Evolutionary conservation across 2,113 vertebrate genomes (phyloP).

Genomic region (Leptocoma aspasia): DNA sequence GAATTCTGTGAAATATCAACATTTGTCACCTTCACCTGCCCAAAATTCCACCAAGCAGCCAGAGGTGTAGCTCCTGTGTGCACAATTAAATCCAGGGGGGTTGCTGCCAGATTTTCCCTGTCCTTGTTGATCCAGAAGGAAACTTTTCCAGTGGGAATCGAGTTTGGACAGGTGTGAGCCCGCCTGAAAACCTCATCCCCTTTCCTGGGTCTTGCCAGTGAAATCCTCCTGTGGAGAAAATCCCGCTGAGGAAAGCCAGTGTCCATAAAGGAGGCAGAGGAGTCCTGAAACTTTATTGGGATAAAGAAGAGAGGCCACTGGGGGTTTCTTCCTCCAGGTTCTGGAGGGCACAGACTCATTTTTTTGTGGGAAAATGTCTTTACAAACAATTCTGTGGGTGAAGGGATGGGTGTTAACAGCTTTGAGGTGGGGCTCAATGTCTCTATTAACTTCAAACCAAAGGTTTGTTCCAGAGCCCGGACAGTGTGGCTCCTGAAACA

Average conservation of each 20-base stretch:
- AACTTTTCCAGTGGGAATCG: not conserved
- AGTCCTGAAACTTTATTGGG: not conserved
- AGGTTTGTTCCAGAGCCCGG: not conserved
- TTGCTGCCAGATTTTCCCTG: not conserved
- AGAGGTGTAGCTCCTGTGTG: not conserved
- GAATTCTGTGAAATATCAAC: not conserved
- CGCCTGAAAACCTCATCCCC: not conserved
- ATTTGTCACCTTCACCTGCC: not conserved
- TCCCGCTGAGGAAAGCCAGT: not conserved
- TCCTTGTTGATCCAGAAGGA: not conserved
- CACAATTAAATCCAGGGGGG: not conserved
- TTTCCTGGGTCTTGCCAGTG: not conserved
- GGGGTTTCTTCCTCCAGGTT: too few species aligned
- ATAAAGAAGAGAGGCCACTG: too few species aligned
- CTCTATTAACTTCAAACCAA: too few species aligned
- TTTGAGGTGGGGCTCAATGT: not conserved
- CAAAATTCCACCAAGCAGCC: not conserved
- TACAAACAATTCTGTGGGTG: not conserved
- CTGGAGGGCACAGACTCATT: too few species aligned
- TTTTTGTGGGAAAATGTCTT: not conserved
- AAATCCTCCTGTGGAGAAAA: not conserved
- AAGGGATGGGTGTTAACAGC: accelerated
- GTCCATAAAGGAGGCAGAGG: not conserved
- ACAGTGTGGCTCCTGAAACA: not conserved
- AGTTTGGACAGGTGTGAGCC: not conserved